Percentiles rank a stretch among this genome's conserved stretches.
These are phyloP conservation scores for Vireo griseus DNA, from an alignment of 2,797 vertebrate species.

Conservation along the genomic window DNA sequence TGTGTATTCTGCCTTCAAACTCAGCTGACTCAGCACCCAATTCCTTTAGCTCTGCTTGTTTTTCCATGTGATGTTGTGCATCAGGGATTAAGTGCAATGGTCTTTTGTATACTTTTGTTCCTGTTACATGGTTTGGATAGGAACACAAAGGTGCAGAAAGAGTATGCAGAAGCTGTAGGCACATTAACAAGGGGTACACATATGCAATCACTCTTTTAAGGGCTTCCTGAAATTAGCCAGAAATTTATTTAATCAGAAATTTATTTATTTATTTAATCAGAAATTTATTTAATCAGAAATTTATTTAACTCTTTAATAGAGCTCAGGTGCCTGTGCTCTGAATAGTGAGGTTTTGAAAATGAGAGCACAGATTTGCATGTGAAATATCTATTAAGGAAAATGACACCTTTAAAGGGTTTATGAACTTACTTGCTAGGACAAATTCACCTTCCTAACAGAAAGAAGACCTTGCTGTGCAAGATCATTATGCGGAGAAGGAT, in stretches of 20 bases:
- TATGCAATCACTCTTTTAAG: background rate
- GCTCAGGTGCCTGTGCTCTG: background rate
- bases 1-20: background rate
- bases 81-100: background rate
- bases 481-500: background rate
- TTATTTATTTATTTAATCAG: background rate
- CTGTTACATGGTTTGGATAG: fast-evolving
- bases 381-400: background rate
- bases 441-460: background rate
- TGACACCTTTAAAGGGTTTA: background rate
- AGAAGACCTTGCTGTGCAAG: background rate
- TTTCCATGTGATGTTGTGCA: background rate
- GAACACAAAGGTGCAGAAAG: background rate
- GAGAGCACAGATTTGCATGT: background rate
- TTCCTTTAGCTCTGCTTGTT: background rate
- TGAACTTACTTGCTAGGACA: background rate
- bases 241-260: background rate
- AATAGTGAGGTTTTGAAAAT: background rate
- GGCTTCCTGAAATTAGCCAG: background rate
- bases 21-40: background rate
- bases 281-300: background rate
- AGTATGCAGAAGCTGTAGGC: background rate
- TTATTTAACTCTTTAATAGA: background rate
- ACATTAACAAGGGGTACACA: background rate
- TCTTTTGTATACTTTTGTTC: background rate